These are phyloP conservation scores for Melanchra persicariae DNA, from an alignment of 2,888 invertebrate species.

Conservation along the genomic window DNA sequence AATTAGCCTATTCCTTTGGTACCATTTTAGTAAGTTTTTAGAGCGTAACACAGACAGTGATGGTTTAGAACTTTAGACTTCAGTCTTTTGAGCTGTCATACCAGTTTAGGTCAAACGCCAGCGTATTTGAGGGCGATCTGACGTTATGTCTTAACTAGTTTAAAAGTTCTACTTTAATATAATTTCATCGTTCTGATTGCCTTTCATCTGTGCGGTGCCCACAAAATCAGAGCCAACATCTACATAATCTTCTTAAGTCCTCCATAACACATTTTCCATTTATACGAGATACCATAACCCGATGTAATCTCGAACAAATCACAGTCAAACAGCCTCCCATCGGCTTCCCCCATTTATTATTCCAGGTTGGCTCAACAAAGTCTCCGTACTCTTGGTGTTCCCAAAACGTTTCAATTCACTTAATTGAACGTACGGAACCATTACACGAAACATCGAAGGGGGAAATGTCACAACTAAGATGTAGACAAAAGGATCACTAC, in stretches of 20 bases:
- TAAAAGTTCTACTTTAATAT: slow-evolving; percentile 23
- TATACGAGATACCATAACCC: background rate
- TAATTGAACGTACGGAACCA: slow-evolving; percentile 50
- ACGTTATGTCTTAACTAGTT: slow-evolving; percentile 11
- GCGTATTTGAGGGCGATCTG: background rate
- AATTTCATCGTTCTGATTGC: background rate
- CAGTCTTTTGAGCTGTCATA: slow-evolving; percentile 9
- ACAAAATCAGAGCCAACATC: background rate
- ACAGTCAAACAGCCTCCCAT: slow-evolving; percentile 4
- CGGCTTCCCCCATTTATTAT: slow-evolving; percentile 10
- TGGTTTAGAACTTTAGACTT: background rate
- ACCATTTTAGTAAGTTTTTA: slow-evolving; percentile 1
- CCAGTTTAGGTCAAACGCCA: slow-evolving; percentile 12
- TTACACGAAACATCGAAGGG: slow-evolving; percentile 37
- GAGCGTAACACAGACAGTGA: slow-evolving; percentile 4
- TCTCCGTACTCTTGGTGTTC: slow-evolving; percentile 31
- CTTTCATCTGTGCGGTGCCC: too few species aligned
- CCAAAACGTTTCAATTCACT: slow-evolving; percentile 56
- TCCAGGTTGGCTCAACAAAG: slow-evolving; percentile 31
- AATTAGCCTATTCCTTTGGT: slow-evolving; percentile 17
- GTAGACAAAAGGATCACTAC: slow-evolving; percentile 22
- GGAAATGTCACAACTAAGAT: slow-evolving; percentile 3
- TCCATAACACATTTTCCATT: background rate
- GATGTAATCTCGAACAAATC: background rate
- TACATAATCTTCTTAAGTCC: background rate